Evolutionary conservation across 2,797 vertebrate species (phyloP), one percentile per base, ranked within the genome.

Genomic region (Nyctibius grandis): DNA sequence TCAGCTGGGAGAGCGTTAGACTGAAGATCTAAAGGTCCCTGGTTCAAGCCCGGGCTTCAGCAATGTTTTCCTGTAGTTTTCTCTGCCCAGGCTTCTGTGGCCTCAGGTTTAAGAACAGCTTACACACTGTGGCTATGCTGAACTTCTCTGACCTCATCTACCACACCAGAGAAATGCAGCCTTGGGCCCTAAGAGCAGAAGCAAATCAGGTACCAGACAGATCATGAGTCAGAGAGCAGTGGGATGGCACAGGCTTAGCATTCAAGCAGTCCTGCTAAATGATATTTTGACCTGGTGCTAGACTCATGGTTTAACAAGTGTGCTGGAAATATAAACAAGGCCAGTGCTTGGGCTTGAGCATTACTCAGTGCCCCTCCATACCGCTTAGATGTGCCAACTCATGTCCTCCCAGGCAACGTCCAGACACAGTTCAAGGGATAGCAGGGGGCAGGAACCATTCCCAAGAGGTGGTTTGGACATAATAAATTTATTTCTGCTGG

Each of bases 1-100:
- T 96, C 93, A 95, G 93, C 19, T 96, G 93, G 89, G 96, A 96
- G 91, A 94, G 91, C 45, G 36, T 94, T 93, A 94, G 94, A 96
- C 94, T 95, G 94, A 94, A 96, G 91, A 93, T 93, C 86, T 93
- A 93, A 93, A 90, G 88, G 83, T 87, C 91, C 82, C 87, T 93
- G 87, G 87, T 93, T 93, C 87, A 87, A 90, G 0, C 91, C 79
- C 48, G 38, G 91, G 91, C 79, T 92, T 92, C 85, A 92, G 85
- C 91, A 92, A 6, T 23, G 6, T 17, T 61, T 78, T 28, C 6
- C 31, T 61, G 2, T 1, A 31, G 9, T 1, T 67, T 91, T 84
- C n/a, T n/a, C n/a, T n/a, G n/a, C n/a, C n/a, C n/a, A n/a, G n/a
- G n/a, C n/a, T n/a, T n/a, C 1, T 38, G 7, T 38, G 63, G 26